A percentile compares a stretch with the other conserved stretches of the same genome.
Evolutionary conservation across 2,797 vertebrate genomes (phyloP).

Genomic region (Hephaestus fuliginosus): DNA sequence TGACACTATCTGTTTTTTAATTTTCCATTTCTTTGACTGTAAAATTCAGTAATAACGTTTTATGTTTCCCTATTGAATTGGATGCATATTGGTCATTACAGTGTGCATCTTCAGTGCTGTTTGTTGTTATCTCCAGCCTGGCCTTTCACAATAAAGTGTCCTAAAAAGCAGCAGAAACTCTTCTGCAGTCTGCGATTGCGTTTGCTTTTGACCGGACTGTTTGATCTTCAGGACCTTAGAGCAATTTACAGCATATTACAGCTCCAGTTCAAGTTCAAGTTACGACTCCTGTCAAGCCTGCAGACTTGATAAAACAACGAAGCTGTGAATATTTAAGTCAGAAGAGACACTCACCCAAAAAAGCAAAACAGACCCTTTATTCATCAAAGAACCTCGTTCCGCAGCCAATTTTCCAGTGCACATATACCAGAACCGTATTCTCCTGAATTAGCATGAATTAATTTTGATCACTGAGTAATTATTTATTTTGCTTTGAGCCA

Average conservation of each 20-base stretch:
- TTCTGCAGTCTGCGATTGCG: neutral
- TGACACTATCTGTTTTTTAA: neutral
- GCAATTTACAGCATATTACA: slow-evolving; percentile 18
- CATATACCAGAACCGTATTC: neutral
- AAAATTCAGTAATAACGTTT: neutral
- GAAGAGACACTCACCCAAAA: neutral
- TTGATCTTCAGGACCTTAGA: neutral
- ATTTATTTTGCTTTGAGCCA: neutral
- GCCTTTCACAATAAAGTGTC: slow-evolving; percentile 1
- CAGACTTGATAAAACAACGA: slow-evolving; percentile 15
- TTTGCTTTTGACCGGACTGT: slow-evolving; percentile 12
- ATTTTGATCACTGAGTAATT: neutral
- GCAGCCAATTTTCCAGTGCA: neutral
- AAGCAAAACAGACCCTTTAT: neutral
- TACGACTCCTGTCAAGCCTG: neutral
- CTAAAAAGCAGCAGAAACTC: slow-evolving; percentile 7
- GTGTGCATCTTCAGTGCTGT: neutral
- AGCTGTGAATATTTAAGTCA: neutral
- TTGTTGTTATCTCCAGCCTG: neutral
- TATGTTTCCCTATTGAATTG: too few relatives aligned
- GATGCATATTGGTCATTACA: too few relatives aligned
- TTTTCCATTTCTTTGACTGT: neutral
- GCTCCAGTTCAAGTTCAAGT: slow-evolving; percentile 38
- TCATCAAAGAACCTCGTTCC: neutral
- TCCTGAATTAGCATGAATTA: neutral